Conservation (phyloP, 1,140 invertebrate species). For the Nymphalis io region DNA sequence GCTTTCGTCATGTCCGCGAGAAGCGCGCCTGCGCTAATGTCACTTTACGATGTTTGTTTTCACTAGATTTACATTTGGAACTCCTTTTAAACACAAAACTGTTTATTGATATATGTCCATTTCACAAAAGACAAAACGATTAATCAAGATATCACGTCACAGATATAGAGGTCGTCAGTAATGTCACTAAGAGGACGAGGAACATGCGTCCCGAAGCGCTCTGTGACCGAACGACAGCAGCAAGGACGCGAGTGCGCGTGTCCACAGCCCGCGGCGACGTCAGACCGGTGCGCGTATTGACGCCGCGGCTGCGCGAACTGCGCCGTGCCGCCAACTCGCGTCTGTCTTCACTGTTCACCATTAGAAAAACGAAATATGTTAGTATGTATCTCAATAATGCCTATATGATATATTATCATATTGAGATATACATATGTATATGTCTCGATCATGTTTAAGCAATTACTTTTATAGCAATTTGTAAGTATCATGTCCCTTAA, state of each 20-base stretch:
- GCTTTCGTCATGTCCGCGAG: conserved; percentile 73
- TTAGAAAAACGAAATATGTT: background rate
- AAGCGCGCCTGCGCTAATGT: conserved; percentile 71
- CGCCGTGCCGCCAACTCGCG: conserved; percentile 41
- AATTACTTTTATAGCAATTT: background rate
- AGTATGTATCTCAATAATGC: background rate
- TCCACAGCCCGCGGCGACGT: conserved; percentile 61
- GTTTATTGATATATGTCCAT: conserved; percentile 31
- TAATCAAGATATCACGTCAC: conserved; percentile 50
- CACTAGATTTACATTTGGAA: conserved; percentile 52
- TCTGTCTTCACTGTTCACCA: conserved; percentile 60
- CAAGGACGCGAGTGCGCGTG: conserved; percentile 57
- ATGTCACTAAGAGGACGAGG: conserved; percentile 47
- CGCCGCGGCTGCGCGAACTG: conserved; percentile 50
- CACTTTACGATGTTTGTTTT: conserved; percentile 75
- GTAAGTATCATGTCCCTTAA: too few relatives aligned
- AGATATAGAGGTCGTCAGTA: conserved; percentile 37
- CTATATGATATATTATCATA: too few relatives aligned
- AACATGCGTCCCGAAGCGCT: conserved; percentile 54
- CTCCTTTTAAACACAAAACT: conserved; percentile 42
- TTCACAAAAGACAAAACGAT: conserved; percentile 41
- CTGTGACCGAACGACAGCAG: conserved; percentile 52
- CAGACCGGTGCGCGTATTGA: conserved; percentile 74
- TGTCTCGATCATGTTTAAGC: background rate
- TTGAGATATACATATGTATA: too few relatives aligned